Evolutionary conservation across 2,113 vertebrate species (phyloP), one percentile per base, ranked within the genome.

Genomic region (Larimichthys crocea): DNA sequence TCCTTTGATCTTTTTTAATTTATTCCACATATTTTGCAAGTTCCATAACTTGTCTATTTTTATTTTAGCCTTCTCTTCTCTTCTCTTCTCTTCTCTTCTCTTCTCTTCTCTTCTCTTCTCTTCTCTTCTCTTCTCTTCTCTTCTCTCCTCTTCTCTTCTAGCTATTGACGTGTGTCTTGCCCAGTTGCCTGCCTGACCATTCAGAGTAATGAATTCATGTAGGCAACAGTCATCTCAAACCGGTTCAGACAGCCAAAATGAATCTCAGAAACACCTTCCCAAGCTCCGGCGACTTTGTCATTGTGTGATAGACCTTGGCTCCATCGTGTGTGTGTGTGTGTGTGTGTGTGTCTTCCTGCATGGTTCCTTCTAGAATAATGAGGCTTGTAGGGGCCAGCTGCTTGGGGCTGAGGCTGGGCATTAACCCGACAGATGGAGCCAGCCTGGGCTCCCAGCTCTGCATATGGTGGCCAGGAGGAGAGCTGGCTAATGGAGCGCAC

Each of bases 341-440:
- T 48, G n/a, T 71, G 20, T 75, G 26, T 71, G 74, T 66, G 67
- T 63, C 71, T 56, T 84, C 22, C 76, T 80, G 44, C 74, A 40
- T 80, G 50, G 68, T 83, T 86, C 67, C 79, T 81, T 70, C 69
- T 79, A 80, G 82, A 92, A 93, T 92, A 94, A 94, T 93, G 92
- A 90, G 84, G 87, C 91, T 90, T 92, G 89, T 87, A 86, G 82
- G 80, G 91, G 88, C 92, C 93, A 94, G 93, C 92, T 94, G 93
- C 93, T 94, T 42, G 79, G 89, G 92, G 91, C 86, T 86, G 86
- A 82, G 89, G 81, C 88, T 91, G 85, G 88, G 77, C 88, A 95
- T 92, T 94, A 94, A 90, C 88, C 78, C 56, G 85, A 92, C 95
- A 96, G 96, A 96, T 96, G 95, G 94, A 94, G 90, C 65, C 76